A percentile compares a stretch with the other conserved stretches of the same genome.
Conservation (phyloP, 2,797 vertebrate species). For the Scolopax bukidnonensis region DNA sequence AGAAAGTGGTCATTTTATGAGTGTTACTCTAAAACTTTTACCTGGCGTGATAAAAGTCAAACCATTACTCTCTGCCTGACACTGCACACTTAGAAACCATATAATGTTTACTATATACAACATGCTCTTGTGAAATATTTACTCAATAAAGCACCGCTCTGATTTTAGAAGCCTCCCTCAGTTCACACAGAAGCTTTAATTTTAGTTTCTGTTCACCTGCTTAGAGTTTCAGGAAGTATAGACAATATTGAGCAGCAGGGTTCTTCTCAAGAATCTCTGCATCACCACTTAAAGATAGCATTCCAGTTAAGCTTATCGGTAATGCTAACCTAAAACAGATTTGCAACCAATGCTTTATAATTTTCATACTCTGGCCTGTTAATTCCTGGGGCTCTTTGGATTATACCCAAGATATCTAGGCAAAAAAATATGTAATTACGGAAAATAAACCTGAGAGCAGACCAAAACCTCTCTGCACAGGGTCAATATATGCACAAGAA, state of each 20-base stretch:
- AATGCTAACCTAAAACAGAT: not conserved
- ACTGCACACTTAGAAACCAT: not conserved
- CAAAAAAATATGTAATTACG: not conserved
- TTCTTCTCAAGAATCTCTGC: not conserved
- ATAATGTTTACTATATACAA: not conserved
- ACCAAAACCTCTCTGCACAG: not conserved
- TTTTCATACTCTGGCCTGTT: not conserved
- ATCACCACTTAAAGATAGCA: not conserved
- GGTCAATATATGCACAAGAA: not conserved
- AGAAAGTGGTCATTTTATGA: conserved; percentile 4
- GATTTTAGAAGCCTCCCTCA: not conserved
- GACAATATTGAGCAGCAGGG: not conserved
- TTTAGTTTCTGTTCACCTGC: not conserved
- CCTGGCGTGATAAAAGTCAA: not conserved
- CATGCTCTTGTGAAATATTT: not conserved
- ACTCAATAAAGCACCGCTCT: not conserved
- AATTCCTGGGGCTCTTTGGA: not conserved
- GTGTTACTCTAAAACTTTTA: not conserved
- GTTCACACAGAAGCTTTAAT: not conserved
- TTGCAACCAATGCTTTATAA: not conserved
- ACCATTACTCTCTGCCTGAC: not conserved
- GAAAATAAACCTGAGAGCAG: not conserved
- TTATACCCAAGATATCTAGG: not conserved
- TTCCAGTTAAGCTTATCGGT: not conserved
- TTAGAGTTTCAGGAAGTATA: not conserved